Evolutionary conservation across 2,113 vertebrate species (phyloP), one percentile per base, ranked within the genome.

Genomic region (Leucopternis melanops): DNA sequence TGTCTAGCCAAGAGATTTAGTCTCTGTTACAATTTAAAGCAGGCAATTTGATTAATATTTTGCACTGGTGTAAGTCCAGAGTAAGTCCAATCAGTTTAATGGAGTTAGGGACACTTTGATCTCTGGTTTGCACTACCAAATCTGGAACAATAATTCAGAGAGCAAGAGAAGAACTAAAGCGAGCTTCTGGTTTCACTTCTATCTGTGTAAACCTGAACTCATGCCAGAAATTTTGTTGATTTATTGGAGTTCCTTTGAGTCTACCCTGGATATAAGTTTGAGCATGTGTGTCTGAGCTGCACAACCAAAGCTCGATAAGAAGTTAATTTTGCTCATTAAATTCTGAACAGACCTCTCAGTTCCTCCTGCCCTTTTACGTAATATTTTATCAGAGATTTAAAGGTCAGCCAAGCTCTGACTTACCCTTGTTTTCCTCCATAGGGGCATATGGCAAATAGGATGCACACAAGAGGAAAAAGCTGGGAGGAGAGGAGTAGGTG

Each of bases 331-430:
- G 44, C 77, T 92, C 79, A 70, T 87, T 78, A 82, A 81, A 82
- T 93, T 94, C 73, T 90, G 78, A 81, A 94, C 59, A 3, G 58
- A 63, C 49, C 29, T 92, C 44, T 83, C 36, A n/a, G 59, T 90
- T 92, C 91, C 66, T 94, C 57, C 47, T 90, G 82, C 59, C 38
- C 82, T 95, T 95, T 97, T 95, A 96, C 6, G 3, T 95, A 94
- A 95, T 90, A 55, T 92, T 97, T 95, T 97, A 85, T 92, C 85
- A 92, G 80, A 90, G 58, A 93, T 94, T 96, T 95, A 95, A 97
- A 96, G 95, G 96, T 97, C 94, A 97, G 91, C 92, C 92, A 97
- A 95, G 74, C 87, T 92, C 49, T 94, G 89, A 92, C 94, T 84
- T 95, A 73, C 12, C 16, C 57, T 49, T 91, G 40, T 92, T 95